Percentiles rank a stretch among this genome's conserved stretches.
phyloP scores from a whole-genome alignment of 2,888 invertebrate genomes.

The Lumbricus terrestris region DNA sequence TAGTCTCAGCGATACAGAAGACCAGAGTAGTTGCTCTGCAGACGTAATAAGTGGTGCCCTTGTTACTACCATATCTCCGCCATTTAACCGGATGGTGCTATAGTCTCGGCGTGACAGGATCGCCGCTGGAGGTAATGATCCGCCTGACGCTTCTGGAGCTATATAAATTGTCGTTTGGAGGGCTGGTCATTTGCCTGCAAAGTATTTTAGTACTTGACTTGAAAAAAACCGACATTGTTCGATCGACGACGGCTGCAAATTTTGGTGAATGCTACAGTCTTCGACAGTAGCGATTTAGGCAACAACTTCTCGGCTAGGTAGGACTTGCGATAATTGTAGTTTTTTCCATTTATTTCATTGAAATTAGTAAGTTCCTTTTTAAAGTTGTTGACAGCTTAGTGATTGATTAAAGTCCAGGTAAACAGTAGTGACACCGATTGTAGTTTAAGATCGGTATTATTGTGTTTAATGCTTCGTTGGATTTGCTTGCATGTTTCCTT shows the following conservation, averaged over 20 bases:
- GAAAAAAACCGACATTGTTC: background rate
- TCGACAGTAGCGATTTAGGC: background rate
- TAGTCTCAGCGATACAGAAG: slow-evolving; percentile 3
- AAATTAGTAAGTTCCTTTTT: background rate
- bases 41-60: background rate
- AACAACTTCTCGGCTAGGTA: slow-evolving; percentile 3
- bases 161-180: background rate
- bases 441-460: background rate
- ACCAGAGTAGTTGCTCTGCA: background rate
- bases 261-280: background rate
- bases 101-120: background rate
- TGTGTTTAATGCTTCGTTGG: background rate
- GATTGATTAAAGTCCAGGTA: background rate
- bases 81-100: background rate
- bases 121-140: background rate
- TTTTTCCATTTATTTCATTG: background rate
- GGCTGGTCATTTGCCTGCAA: slow-evolving; percentile 3
- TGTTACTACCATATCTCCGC: background rate
- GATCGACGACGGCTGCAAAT: slow-evolving; percentile 3
- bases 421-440: background rate
- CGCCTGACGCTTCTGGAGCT: background rate
- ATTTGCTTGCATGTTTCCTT: background rate
- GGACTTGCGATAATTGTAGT: background rate
- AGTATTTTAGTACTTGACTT: slow-evolving; percentile 3
- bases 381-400: background rate